Conservation (phyloP, 2,797 vertebrate genomes). For the Falco novaeseelandiae region DNA sequence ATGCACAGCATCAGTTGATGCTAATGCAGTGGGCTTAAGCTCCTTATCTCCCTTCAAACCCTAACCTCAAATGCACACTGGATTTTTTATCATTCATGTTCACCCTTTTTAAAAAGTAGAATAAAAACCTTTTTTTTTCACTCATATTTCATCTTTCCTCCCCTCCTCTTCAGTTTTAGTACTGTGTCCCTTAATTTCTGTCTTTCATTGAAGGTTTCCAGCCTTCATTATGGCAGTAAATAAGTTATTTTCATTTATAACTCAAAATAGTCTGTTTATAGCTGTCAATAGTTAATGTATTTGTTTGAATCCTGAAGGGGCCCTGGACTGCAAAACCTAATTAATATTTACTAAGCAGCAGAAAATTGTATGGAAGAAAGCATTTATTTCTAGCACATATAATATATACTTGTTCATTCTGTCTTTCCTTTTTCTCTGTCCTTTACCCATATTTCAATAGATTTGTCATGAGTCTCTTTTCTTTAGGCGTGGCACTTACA, state of each 20-base stretch:
- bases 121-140: neutral
- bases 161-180: neutral
- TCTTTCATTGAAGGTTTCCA: neutral
- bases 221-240: neutral
- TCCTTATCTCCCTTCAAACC: neutral
- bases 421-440: neutral
- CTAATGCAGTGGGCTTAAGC: neutral
- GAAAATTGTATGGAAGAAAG: neutral
- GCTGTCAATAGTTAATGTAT: neutral
- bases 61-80: neutral
- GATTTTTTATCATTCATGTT: neutral
- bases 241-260: neutral
- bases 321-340: neutral
- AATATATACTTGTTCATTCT: neutral
- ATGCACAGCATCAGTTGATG: neutral
- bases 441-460: neutral
- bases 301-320: neutral
- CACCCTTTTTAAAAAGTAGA: neutral
- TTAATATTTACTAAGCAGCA: slow-evolving; percentile 22
- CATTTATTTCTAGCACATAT: neutral
- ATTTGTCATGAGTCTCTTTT: neutral
- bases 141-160: neutral
- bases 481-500: neutral
- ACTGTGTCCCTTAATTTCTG: neutral
- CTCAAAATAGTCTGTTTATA: neutral